Base-by-base conservation (phyloP, 2,797 vertebrate species). In the Oryzias sinensis region DNA sequence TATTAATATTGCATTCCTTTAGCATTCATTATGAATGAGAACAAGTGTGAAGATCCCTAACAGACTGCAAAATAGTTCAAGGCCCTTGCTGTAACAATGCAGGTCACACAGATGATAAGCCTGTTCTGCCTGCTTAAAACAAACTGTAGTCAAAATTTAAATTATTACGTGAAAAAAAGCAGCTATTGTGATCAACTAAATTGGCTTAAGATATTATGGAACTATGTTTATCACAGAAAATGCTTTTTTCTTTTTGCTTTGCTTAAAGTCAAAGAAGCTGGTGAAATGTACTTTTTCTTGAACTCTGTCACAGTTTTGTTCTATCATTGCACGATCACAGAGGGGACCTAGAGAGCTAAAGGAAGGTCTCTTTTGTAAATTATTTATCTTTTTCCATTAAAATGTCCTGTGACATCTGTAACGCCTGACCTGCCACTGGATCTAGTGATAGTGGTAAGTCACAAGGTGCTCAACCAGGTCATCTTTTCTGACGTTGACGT, bases 21-120 rank as follows among this genome's bases (percentile, higher is more conserved):
- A 37, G 55, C 80, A 91, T 92, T 89, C 80, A 92, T 90, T 89
- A 92, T 91, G 84, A 86, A 92, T 91, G 80, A 86, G 87, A 92
- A 93, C 89, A 91, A 90, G 90, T 89, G 86, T 88, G 89, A 88
- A 85, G 86, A 80, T 65, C 77, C 72, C 41, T 69, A 87, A 77
- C 68, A 53, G 72, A 65, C 78, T 85, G 75, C 85, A 81, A 88
- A 89, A 88, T 86, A 88, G 76, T 71, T 65, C 73, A 74, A 56
- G 68, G 65, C 72, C 72, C 70, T 47, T 66, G 66, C 70, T 68
- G 65, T 76, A 83, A 88, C 82, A 87, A 84, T 86, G 72, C 81
- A 73, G 79, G 84, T 88, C 86, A 83, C 71, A 72, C 63, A 72
- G 68, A 84, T 84, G 77, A 86, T 79, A 78, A 72, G 62, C 67